Evolutionary conservation across 2,113 vertebrate genomes (phyloP).

Genomic region (Ochotona princeps): DNA sequence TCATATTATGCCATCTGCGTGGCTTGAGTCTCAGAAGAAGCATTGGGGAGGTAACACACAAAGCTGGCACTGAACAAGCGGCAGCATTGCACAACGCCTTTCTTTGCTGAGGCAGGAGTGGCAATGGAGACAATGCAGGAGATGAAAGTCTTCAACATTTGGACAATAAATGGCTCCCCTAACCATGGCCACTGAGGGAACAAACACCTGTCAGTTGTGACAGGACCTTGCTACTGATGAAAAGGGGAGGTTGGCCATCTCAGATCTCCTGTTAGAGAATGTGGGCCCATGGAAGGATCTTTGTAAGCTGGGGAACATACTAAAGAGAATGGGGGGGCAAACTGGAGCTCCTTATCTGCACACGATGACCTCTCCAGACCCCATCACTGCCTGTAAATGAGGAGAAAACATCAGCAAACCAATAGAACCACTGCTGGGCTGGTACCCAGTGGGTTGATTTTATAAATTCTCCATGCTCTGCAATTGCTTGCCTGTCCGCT

Average conservation of each 20-base stretch:
- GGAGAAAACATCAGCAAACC: background rate
- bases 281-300: background rate
- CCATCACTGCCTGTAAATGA: background rate
- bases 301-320: background rate
- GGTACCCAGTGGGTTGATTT: background rate
- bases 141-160: background rate
- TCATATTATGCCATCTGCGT: too few relatives aligned
- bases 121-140: background rate
- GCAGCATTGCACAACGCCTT: background rate
- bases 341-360: background rate
- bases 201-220: fast-evolving
- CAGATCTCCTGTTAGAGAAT: background rate
- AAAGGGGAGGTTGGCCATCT: background rate
- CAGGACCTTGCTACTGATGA: background rate
- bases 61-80: background rate
- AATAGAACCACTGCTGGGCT: background rate
- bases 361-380: background rate
- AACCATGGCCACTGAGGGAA: background rate
- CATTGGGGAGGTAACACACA: background rate
- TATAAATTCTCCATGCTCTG: background rate
- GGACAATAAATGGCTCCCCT: background rate
- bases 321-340: background rate
- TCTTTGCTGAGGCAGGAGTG: background rate
- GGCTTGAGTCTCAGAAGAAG: background rate
- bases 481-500: background rate